Evolutionary conservation across 1,140 invertebrate genomes (phyloP), one percentile per base, ranked within the genome.

Genomic region (Nasonia giraulti): DNA sequence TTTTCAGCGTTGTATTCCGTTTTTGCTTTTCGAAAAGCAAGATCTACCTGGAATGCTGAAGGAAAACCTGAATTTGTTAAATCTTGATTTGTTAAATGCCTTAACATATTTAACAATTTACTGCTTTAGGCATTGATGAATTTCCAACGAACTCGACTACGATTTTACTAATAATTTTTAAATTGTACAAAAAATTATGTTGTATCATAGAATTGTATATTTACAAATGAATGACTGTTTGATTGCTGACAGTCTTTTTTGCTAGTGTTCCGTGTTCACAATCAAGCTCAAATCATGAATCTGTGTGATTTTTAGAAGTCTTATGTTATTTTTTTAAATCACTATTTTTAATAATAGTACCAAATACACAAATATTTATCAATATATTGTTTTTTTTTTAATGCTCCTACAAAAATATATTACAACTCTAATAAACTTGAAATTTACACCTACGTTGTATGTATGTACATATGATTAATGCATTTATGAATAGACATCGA

Each of bases 11-110:
- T 98, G 31, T 98, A 98, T 91, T 93, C 96, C 89, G 96, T 96
- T 20, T 98, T 98, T 94, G 96, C 94, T 77, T 98, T 98, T 91
- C 95, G 96, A 93, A 98, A 98, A 93, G 94, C 94, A 88, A 96
- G 96, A 91, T 94, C 93, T 76, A 93, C 92, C 55, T 95, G 94
- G 95, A 94, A 95, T 87, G 87, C 92, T 23, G 93, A 96, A 87
- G 95, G 95, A 62, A 95, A 95, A 87, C 93, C 94, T 3, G 91
- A 94, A 80, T 95, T 95, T 88, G 90, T 87, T 14, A 90, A 91
- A 80, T 81, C 23, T 76, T 88, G 86, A 87, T 62, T 2, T 62
- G 55, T 62, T 62, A n/a, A 62, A 20, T 62, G 20, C 14, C 55
- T 62, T 62, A 7, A 62, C 14, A 7, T 62, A n/a, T 62, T 20